These are phyloP conservation scores for Pectinophora gossypiella DNA, from an alignment of 1,140 invertebrate species.

Conservation along the genomic window DNA sequence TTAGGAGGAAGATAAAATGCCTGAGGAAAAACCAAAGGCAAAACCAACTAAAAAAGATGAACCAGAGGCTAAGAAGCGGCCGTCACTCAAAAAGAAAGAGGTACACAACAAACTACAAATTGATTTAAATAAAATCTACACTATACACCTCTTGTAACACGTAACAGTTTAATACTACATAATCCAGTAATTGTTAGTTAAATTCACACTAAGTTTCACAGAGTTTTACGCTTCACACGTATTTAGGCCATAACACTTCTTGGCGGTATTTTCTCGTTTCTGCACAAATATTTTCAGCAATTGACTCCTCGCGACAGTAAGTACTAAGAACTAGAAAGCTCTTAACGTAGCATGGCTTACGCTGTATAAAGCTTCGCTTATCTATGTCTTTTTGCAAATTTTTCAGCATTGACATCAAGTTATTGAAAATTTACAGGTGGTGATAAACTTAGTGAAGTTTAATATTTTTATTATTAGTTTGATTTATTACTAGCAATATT, in stretches of 20 bases:
- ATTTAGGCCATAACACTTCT: not conserved
- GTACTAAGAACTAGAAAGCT: constrained; percentile 2
- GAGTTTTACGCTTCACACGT: not conserved
- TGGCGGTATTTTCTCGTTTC: not conserved
- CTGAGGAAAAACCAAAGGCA: constrained; percentile 63
- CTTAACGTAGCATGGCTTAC: constrained; percentile 17
- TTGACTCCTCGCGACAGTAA: not conserved
- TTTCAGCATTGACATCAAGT: too few species aligned
- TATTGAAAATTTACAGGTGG: too few species aligned
- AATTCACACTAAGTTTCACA: constrained; percentile 26
- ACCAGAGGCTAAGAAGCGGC: constrained; percentile 58
- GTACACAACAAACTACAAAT: too few species aligned
- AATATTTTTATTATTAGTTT: too few species aligned
- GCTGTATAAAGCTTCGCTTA: constrained; percentile 29
- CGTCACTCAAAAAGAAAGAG: constrained; percentile 65
- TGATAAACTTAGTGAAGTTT: too few species aligned
- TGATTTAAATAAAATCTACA: constrained; percentile 15
- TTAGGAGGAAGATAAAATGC: constrained; percentile 63
- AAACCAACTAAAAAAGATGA: constrained; percentile 58
- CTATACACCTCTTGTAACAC: constrained; percentile 12
- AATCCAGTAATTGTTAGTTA: constrained; percentile 6
- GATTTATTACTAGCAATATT: too few species aligned
- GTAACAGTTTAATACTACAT: constrained; percentile 23
- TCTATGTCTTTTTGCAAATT: constrained; percentile 18
- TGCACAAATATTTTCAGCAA: not conserved